Conservation (phyloP, 35 echinoderm and acorn worm species). For the Amphiura filiformis region DNA sequence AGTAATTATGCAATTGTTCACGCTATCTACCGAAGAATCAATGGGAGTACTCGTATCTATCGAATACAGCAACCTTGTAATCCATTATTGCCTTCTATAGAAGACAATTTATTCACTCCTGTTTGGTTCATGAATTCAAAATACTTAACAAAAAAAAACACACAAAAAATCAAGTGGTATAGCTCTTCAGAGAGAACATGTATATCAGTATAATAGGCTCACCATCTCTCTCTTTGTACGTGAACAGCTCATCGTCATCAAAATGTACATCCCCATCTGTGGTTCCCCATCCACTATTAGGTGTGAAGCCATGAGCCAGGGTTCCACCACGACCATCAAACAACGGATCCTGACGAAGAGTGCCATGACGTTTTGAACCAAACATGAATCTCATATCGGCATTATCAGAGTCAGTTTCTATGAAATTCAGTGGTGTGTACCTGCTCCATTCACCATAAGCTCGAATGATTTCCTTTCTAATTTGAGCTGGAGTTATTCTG, state of each 20-base stretch:
- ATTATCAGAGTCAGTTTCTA: background rate
- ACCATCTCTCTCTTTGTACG: constrained; percentile 53
- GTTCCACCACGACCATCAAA: constrained; percentile 80
- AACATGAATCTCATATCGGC: constrained; percentile 78
- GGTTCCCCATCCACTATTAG: constrained; percentile 69
- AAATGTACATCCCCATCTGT: constrained; percentile 86
- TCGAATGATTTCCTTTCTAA: constrained; percentile 30
- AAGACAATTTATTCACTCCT: no score
- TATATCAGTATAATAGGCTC: no score
- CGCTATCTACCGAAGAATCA: no score
- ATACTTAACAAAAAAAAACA: no score
- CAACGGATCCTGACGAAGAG: constrained; percentile 37
- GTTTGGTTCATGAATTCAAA: no score
- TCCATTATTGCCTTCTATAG: no score
- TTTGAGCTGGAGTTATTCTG: constrained; percentile 36
- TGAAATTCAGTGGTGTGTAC: constrained; percentile 46
- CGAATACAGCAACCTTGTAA: no score
- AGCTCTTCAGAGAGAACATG: no score
- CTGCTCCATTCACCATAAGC: constrained; percentile 90
- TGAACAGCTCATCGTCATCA: constrained; percentile 77
- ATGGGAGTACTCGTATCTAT: no score
- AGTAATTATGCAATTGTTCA: no score
- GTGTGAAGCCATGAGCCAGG: constrained; percentile 74
- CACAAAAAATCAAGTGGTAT: no score
- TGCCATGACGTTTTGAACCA: constrained; percentile 48